Evolutionary conservation across 2,888 invertebrate species (phyloP), one percentile per base, ranked within the genome.

Genomic region (Philonicus albiceps): DNA sequence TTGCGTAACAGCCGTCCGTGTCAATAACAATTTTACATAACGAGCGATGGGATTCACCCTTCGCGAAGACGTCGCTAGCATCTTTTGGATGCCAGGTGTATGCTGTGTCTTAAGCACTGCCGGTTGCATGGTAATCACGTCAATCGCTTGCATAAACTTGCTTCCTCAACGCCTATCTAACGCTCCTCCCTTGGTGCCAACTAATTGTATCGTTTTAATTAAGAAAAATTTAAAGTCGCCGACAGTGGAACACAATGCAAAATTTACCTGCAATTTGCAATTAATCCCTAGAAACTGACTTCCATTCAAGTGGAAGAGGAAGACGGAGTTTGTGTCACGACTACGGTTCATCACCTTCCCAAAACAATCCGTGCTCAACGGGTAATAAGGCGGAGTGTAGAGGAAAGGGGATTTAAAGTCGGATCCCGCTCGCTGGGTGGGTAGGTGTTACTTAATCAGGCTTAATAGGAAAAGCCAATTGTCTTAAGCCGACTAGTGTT

Each of bases 141-240:
- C 64, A 64, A 64, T 64, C 64, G 27, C 22, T 3, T 64, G 8
- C 11, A 64, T 11, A 64, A 4, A 43, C 16, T 3, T 3, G 27
- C 64, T 64, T 64, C 64, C 22, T 22, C 13, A 64, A 64, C 64
- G 64, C 64, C 64, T 19, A 64, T 19, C 7, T 0, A 19, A 0
- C 19, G 6, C 22, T 55, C 55, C 55, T 22, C 22, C 22, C 64
- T 13, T 1, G 64, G 64, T 64, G 64, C 8, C 64, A 64, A 3
- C 22, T 64, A 64, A 75, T 75, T 75, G 75, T n/a, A 75, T 75
- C 37, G 75, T 37, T 37, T 75, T 75, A 75, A 75, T 34, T 75
- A 37, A n/a, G 37, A 75, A 75, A 75, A 75, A 75, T 19, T 37
- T 0, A 37, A 11, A 19, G 37, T 75, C 37, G 22, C 73, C 30